Percentiles rank a stretch among this genome's conserved stretches.
Evolutionary conservation across 2,113 vertebrate species (phyloP).

Genomic region (Dasyornis broadbenti): DNA sequence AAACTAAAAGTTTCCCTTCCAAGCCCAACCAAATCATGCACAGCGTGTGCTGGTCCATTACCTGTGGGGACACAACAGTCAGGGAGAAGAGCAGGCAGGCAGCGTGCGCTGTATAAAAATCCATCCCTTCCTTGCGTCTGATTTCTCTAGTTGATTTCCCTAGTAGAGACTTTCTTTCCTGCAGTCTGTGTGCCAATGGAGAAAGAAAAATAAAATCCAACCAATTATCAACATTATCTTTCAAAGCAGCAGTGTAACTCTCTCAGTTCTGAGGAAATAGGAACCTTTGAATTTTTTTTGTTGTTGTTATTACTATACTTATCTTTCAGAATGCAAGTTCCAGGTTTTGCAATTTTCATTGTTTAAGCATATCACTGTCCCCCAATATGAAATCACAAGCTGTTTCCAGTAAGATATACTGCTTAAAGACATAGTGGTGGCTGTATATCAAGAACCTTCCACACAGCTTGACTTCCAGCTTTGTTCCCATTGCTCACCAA

Average conservation of each 20-base stretch:
- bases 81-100: neutral
- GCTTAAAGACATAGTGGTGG: neutral
- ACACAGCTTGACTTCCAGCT: neutral
- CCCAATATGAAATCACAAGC: neutral
- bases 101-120: neutral
- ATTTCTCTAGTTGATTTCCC: neutral
- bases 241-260: neutral
- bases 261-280: neutral
- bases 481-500: neutral
- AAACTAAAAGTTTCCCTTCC: neutral
- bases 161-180: neutral
- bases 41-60: neutral
- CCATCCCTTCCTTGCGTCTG: neutral
- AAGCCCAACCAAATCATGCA: fast-evolving
- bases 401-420: neutral
- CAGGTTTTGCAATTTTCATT: neutral
- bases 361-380: neutral
- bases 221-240: neutral
- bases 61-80: neutral
- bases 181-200: neutral
- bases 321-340: neutral
- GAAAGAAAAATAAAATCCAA: neutral
- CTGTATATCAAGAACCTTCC: neutral
- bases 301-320: neutral
- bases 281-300: neutral